A percentile compares a stretch with the other conserved stretches of the same genome.
Conservation (phyloP, 1,140 invertebrate genomes). For the Drosophila paulistorum region DNA sequence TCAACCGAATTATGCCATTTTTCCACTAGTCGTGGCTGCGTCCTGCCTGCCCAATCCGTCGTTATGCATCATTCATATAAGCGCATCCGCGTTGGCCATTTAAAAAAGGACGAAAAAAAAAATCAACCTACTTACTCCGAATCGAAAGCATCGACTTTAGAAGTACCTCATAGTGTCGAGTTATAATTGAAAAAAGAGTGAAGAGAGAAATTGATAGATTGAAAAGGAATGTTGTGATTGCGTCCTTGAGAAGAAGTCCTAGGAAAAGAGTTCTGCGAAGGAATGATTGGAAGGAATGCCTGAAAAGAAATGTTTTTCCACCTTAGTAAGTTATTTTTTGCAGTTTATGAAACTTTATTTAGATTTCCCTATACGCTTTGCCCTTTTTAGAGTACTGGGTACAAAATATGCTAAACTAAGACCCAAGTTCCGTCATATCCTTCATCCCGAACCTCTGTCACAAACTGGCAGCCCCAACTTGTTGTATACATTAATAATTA, state of each 20-base stretch:
- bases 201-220: too few species aligned
- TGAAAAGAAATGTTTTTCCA: too few species aligned
- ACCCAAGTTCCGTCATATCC: neutral
- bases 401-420: slow-evolving; percentile 3
- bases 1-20: slow-evolving; percentile 77
- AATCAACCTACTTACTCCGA: neutral
- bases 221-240: too few species aligned
- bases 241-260: too few species aligned
- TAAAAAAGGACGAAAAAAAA: neutral
- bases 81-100: slow-evolving; percentile 32
- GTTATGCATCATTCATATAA: slow-evolving; percentile 25
- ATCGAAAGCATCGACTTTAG: neutral
- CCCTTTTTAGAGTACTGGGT: neutral
- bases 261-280: too few species aligned
- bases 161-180: neutral
- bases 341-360: too few species aligned
- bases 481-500: slow-evolving; percentile 66
- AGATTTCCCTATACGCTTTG: slow-evolving; percentile 4
- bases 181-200: too few species aligned
- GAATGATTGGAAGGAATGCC: too few species aligned
- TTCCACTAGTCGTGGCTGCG: slow-evolving; percentile 23
- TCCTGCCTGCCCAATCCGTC: neutral
- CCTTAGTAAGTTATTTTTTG: too few species aligned
- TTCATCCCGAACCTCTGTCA: slow-evolving; percentile 1
- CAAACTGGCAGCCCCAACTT: slow-evolving; percentile 23